phyloP scores from a whole-genome alignment of 2,888 invertebrate genomes.

The Steinernema carpocapsae region DNA sequence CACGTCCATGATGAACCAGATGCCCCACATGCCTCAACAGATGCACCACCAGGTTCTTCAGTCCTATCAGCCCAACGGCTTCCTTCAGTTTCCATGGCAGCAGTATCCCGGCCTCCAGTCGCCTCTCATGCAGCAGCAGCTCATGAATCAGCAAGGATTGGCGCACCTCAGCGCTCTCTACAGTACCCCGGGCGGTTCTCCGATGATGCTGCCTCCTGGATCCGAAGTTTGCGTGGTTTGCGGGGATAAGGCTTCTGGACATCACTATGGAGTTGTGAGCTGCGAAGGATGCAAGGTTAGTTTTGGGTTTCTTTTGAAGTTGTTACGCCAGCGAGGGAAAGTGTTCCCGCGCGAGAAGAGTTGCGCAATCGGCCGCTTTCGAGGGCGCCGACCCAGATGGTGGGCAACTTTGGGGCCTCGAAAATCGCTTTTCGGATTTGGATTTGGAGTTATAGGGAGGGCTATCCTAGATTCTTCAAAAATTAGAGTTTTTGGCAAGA shows the following conservation, averaged over 20 bases:
- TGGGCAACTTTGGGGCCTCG: too few relatives aligned
- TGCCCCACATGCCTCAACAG: not conserved
- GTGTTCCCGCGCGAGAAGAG: constrained; percentile 2
- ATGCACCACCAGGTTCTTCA: not conserved
- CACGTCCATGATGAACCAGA: not conserved
- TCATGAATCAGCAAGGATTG: not conserved
- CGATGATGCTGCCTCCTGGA: constrained; percentile 4
- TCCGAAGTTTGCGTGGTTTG: constrained; percentile 37
- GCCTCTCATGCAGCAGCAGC: not conserved
- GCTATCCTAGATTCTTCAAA: too few relatives aligned
- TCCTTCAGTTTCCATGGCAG: constrained; percentile 13
- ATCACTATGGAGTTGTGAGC: constrained; percentile 58
- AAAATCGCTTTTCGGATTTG: too few relatives aligned
- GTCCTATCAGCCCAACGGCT: not conserved
- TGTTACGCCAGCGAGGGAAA: not conserved
- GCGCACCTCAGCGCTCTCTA: constrained; percentile 1
- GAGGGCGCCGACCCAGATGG: too few relatives aligned
- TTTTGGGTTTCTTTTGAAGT: too few relatives aligned
- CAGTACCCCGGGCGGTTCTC: not conserved
- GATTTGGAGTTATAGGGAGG: too few relatives aligned
- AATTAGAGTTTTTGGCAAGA: not conserved
- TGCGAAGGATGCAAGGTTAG: constrained; percentile 58
- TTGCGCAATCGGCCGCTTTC: not conserved
- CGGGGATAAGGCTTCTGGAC: constrained; percentile 49
- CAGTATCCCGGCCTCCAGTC: constrained; percentile 7